Conservation (phyloP, 2,797 vertebrate species). For the Cossypha dichroa region DNA sequence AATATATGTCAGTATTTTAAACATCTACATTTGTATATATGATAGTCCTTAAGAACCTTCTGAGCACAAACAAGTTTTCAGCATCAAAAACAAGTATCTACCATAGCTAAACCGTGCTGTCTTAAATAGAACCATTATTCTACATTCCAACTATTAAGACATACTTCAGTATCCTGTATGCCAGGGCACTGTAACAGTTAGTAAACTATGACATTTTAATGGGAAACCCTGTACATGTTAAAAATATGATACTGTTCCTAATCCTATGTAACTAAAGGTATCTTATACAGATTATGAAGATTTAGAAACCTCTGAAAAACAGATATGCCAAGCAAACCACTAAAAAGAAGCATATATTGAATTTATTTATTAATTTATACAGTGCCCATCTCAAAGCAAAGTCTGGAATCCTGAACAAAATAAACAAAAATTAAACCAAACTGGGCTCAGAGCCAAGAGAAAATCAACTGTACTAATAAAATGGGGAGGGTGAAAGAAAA, state of each 20-base stretch:
- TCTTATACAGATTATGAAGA: slow-evolving; percentile 27
- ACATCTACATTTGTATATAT: neutral
- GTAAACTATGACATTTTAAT: neutral
- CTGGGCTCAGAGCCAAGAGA: slow-evolving; percentile 27
- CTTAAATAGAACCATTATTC: slow-evolving; percentile 12
- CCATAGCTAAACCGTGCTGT: neutral
- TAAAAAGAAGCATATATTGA: slow-evolving; percentile 25
- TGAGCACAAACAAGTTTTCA: neutral
- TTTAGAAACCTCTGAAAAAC: slow-evolving; percentile 40
- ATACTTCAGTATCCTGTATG: neutral
- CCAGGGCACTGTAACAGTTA: neutral
- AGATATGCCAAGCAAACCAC: neutral
- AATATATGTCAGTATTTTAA: neutral
- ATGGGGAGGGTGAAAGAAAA: neutral
- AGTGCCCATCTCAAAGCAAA: slow-evolving; percentile 29
- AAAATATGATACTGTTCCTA: slow-evolving; percentile 31
- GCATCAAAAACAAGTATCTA: neutral
- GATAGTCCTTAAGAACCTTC: neutral
- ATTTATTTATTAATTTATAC: slow-evolving; percentile 62
- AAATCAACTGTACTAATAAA: neutral
- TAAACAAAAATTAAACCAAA: slow-evolving; percentile 61
- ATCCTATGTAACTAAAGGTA: slow-evolving; percentile 13
- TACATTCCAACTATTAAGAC: neutral
- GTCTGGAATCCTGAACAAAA: slow-evolving; percentile 12
- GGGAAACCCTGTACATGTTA: slow-evolving; percentile 11